Evolutionary conservation across 2,888 invertebrate genomes (phyloP), one percentile per base, ranked within the genome.

Genomic region (Ditylenchus weischeri): DNA sequence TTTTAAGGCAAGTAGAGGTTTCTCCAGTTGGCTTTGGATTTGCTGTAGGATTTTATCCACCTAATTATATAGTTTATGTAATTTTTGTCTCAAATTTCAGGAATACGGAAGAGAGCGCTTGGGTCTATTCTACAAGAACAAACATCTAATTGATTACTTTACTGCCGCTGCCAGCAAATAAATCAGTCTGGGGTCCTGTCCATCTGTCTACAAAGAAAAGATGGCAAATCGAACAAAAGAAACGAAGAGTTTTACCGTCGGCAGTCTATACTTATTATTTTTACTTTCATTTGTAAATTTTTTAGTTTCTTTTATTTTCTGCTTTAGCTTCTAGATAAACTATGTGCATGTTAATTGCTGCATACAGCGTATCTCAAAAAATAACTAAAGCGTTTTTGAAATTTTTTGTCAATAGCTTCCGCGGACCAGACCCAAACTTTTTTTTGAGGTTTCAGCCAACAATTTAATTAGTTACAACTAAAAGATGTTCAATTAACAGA

Each of bases 21-120:
- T 81, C 82, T 6, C 82, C 82, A 15, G 78, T 82, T 57, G 78
- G 75, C 43, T 82, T 82, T 63, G 82, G 81, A 51, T 82, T 82
- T 70, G 73, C 75, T 64, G 77, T 78, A 68, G 29, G 62, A 78
- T 18, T 81, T 7, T 38, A 15, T 2, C 19, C 19, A 18, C n/a
- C n/a, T 3, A 29, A 36, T 21, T 68, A 23, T 21, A 10, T 43
- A 13, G 43, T 43, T 43, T 8, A 43, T 6, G 15, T 13, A 6
- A 10, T 6, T 43, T 43, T 43, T 13, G 1, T 8, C 2, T 43
- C 8, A 3, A 43, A 43, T 43, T 54, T 43, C 63, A 79, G 79
- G 78, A 78, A 18, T 79, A 79, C 68, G 80, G 78, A 19, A 77
- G 76, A 60, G 80, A 80, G 62, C 77, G 80, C 43, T 62, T 80